Evolutionary conservation across 2,113 vertebrate genomes (phyloP).

Genomic region (Pygoscelis adeliae): DNA sequence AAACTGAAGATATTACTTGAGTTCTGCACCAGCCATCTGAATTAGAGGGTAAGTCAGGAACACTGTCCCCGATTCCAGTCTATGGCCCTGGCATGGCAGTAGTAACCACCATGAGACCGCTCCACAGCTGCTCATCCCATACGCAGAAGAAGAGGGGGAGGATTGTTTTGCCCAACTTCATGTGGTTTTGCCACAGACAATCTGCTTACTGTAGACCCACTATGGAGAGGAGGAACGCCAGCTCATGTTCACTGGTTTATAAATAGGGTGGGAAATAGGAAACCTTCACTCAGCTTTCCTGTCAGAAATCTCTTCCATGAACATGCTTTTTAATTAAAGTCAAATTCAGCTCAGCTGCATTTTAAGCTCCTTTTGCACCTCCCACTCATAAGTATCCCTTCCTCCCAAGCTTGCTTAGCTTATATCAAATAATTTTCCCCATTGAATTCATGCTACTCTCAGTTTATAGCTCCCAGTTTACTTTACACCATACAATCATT

Average conservation of each 20-base stretch:
- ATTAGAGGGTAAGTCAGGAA: neutral
- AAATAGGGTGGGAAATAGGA: slow-evolving; percentile 12
- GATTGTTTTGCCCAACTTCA: neutral
- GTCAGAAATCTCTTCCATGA: neutral
- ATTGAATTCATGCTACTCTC: neutral
- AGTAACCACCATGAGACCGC: neutral
- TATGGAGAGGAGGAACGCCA: neutral
- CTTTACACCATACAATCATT: too few species aligned
- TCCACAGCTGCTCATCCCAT: neutral
- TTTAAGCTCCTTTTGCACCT: neutral
- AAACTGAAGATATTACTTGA: neutral
- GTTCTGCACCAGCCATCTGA: neutral
- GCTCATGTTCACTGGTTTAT: neutral
- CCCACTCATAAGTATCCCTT: neutral
- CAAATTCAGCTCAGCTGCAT: neutral
- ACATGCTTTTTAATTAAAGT: neutral
- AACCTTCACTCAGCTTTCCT: slow-evolving; percentile 3
- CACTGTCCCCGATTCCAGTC: fast-evolving
- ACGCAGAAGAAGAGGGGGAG: neutral
- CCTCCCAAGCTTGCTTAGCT: neutral
- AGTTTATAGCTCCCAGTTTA: neutral
- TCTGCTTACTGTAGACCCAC: neutral
- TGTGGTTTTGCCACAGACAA: neutral
- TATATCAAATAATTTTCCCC: neutral
- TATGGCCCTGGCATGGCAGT: fast-evolving